Evolutionary conservation across 2,888 invertebrate species (phyloP), one percentile per base, ranked within the genome.

Genomic region (Clitarchus hookeri): DNA sequence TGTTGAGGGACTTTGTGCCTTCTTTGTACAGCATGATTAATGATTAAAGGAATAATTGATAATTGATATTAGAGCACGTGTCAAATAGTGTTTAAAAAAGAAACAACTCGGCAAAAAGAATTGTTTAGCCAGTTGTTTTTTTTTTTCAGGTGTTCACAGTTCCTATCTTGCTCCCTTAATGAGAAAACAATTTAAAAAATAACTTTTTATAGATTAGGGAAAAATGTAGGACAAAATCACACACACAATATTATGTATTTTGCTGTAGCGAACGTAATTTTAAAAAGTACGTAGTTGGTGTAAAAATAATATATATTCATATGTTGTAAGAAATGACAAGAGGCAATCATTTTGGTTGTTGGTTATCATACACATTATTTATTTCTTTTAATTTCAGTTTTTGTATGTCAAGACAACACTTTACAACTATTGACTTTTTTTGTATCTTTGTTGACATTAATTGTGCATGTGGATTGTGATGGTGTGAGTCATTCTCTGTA

Each of bases 151-250:
- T 89, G 89, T 89, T 89, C 88, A 89, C 89, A 89, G 89, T 89
- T 89, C 89, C 89, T 89, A 89, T 89, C 88, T 89, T 89, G 88
- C 89, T 89, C 89, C 89, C 88, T 89, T 89, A 88, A 87, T 88
- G 86, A 87, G 86, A 87, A 88, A 87, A 44, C 44, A 87, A 88
- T 86, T 87, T 87, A 88, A 87, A 87, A 88, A 88, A 89, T 84
- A 88, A 86, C 87, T 88, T 88, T 88, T 88, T 88, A 88, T 88
- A 88, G 88, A 87, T n/a, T 88, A 88, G 87, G 80, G 80, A 87
- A 88, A 85, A 86, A 85, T 84, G 82, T 85, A 86, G 85, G 85
- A 83, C 83, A 87, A 87, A 80, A 84, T 82, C 86, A 87, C 87
- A 87, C 86, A 87, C 86, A 87, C 87, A 87, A 84, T 88, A 87